These are phyloP conservation scores for Anoplolepis gracilipes DNA, from an alignment of 1,140 invertebrate species.

Conservation along the genomic window DNA sequence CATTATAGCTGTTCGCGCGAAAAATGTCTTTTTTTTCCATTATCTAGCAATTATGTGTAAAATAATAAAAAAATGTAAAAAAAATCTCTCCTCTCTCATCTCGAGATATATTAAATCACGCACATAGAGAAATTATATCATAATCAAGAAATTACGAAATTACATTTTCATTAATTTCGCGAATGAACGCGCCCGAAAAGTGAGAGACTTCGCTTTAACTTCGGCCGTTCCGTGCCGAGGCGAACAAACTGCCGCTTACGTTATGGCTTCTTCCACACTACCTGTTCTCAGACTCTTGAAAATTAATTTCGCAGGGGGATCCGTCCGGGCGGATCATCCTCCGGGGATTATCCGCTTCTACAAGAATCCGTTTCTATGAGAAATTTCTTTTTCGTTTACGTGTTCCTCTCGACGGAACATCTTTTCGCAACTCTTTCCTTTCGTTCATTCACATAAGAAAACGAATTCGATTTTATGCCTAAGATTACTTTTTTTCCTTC, in stretches of 20 bases:
- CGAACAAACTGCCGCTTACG: constrained; percentile 55
- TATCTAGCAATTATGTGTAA: background rate
- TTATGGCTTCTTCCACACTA: constrained; percentile 51
- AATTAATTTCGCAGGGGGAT: constrained; percentile 57
- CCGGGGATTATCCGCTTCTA: constrained; percentile 51
- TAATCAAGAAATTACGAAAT: background rate
- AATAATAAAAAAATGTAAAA: background rate
- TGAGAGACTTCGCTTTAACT: background rate
- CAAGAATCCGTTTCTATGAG: constrained; percentile 51
- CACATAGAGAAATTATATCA: constrained; percentile 5
- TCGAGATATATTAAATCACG: too few relatives aligned
- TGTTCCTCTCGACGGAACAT: constrained; percentile 32
- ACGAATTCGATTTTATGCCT: constrained; percentile 37
- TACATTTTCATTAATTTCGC: constrained; percentile 37
- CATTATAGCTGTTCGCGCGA: too few relatives aligned
- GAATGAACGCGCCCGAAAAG: constrained; percentile 20
- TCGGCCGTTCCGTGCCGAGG: background rate
- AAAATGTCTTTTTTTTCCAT: background rate
- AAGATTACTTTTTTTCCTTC: constrained; percentile 20
- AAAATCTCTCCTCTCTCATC: too few relatives aligned
- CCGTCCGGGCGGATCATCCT: constrained; percentile 38
- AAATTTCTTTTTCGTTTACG: constrained; percentile 60
- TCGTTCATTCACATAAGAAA: constrained; percentile 23
- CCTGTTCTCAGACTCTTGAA: constrained; percentile 44
- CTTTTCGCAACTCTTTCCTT: constrained; percentile 26